These are phyloP conservation scores for Chrysotoxum bicinctum DNA, from an alignment of 2,888 invertebrate species.

Conservation along the genomic window DNA sequence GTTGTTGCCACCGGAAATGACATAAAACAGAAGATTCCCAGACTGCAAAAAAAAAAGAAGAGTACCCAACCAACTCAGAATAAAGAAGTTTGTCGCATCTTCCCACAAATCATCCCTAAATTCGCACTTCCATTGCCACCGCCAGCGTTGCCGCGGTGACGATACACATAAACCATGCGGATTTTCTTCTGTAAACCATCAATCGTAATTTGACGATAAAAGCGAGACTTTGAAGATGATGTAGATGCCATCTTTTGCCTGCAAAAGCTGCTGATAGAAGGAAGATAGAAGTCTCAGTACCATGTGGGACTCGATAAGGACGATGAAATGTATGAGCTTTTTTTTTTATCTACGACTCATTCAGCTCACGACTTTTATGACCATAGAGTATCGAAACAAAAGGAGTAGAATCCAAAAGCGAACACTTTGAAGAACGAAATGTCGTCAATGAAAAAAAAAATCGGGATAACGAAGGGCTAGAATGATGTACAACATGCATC, in stretches of 20 bases:
- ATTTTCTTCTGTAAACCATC: slow-evolving; percentile 36
- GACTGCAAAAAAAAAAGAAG: slow-evolving; percentile 42
- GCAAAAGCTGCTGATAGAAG: too few species aligned
- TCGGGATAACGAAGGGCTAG: too few species aligned
- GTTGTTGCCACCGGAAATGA: slow-evolving; percentile 33
- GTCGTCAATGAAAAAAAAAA: too few species aligned
- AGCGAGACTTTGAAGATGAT: slow-evolving; percentile 48
- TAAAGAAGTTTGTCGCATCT: slow-evolving; percentile 42
- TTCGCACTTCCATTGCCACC: not conserved
- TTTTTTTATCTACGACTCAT: too few species aligned
- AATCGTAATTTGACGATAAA: slow-evolving; percentile 64
- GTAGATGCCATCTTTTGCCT: slow-evolving; percentile 34
- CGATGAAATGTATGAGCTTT: too few species aligned
- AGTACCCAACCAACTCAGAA: not conserved
- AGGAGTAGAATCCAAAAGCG: too few species aligned
- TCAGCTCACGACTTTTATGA: too few species aligned
- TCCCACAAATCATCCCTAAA: slow-evolving; percentile 53
- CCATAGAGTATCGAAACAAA: too few species aligned
- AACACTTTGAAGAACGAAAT: too few species aligned
- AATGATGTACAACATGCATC: too few species aligned
- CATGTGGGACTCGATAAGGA: too few species aligned
- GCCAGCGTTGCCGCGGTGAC: not conserved
- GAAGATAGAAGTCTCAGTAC: too few species aligned
- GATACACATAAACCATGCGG: not conserved
- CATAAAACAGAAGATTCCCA: slow-evolving; percentile 55